A percentile compares a stretch with the other conserved stretches of the same genome.
Conservation (phyloP, 1,140 invertebrate species). For the Drosophila nikananu region DNA sequence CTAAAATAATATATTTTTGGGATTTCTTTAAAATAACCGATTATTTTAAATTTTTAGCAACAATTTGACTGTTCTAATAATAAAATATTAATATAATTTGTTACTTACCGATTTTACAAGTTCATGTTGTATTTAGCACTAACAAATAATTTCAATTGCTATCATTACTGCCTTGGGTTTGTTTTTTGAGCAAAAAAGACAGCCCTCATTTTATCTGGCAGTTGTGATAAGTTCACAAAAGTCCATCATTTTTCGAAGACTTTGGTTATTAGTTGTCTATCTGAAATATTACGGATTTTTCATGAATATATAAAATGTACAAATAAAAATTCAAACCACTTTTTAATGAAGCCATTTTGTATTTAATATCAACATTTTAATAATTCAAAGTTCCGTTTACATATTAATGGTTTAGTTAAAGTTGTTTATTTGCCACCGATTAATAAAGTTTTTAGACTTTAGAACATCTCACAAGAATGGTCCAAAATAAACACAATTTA, state of each 20-base stretch:
- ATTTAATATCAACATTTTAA: background rate
- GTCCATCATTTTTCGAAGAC: conserved; percentile 3
- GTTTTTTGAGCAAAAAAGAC: conserved; percentile 24
- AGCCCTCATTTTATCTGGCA: conserved; percentile 39
- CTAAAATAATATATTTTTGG: too few relatives aligned
- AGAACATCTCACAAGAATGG: background rate
- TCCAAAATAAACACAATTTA: conserved; percentile 1
- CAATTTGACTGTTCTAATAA: too few relatives aligned
- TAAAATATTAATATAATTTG: too few relatives aligned
- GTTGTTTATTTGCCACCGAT: background rate
- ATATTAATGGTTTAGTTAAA: background rate
- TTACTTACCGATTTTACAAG: conserved; percentile 8
- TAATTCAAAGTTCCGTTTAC: too few relatives aligned
- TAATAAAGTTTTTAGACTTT: conserved; percentile 1
- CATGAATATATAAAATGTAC: too few relatives aligned
- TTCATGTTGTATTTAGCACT: conserved; percentile 10
- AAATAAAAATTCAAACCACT: background rate
- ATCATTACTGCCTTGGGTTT: conserved; percentile 5
- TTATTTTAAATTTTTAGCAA: too few relatives aligned
- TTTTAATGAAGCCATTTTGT: background rate
- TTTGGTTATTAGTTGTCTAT: conserved; percentile 13
- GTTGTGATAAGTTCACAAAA: conserved; percentile 9
- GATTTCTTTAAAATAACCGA: too few relatives aligned
- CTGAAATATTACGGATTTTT: conserved; percentile 2
- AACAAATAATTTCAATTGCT: conserved; percentile 19